phyloP scores from a whole-genome alignment of 1,140 invertebrate genomes.

The Adoxophyes honmai region DNA sequence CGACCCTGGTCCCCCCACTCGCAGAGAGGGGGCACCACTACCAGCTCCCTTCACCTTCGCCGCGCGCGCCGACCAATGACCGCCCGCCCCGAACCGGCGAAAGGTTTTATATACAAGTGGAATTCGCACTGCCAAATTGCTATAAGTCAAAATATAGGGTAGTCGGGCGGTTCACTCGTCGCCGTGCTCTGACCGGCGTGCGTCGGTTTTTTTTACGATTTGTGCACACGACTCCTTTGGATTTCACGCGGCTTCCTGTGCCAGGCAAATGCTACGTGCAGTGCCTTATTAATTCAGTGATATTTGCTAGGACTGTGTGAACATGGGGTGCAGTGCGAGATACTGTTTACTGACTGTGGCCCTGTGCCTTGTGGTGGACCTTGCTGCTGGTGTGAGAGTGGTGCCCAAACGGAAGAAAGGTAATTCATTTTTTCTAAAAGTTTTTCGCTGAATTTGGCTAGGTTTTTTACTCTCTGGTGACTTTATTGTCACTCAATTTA shows the following conservation, averaged over 20 bases:
- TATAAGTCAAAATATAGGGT: constrained; percentile 78
- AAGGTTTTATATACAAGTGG: constrained; percentile 78
- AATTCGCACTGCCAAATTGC: constrained; percentile 72
- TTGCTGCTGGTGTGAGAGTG: constrained; percentile 68
- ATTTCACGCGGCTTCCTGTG: constrained; percentile 36
- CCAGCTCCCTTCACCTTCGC: constrained; percentile 72
- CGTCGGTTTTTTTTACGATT: constrained; percentile 22
- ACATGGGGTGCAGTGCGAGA: constrained; percentile 70
- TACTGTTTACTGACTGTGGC: constrained; percentile 71
- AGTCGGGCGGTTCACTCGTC: constrained; percentile 70
- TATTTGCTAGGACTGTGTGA: constrained; percentile 47
- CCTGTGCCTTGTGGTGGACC: constrained; percentile 71
- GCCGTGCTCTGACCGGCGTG: constrained; percentile 37
- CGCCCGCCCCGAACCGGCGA: constrained; percentile 65
- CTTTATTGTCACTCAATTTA: too few relatives aligned
- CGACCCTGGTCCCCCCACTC: constrained; percentile 56
- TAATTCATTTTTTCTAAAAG: constrained; percentile 35
- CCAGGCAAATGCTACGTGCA: constrained; percentile 54
- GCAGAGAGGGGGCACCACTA: constrained; percentile 52
- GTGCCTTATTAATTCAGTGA: constrained; percentile 43
- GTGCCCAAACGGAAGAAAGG: constrained; percentile 75
- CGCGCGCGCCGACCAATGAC: constrained; percentile 62
- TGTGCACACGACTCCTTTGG: constrained; percentile 29
- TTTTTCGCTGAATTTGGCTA: neutral
- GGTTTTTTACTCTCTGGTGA: too few relatives aligned